Conservation (phyloP, 2,888 invertebrate genomes). For the Siphlonurus alternatus region DNA sequence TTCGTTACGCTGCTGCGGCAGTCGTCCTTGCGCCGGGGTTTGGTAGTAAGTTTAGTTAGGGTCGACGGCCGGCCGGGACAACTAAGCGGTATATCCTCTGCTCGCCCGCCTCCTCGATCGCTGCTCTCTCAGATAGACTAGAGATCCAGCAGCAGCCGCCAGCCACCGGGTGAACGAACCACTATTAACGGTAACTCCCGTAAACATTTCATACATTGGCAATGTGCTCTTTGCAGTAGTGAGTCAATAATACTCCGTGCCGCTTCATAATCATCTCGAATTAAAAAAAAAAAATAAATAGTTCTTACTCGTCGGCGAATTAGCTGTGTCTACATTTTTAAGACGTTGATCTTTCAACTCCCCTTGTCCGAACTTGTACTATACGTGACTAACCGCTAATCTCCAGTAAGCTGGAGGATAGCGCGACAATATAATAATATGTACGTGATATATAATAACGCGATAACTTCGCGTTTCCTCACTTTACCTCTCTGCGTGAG, state of each 20-base stretch:
- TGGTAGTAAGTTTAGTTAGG: background rate
- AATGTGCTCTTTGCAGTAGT: no score
- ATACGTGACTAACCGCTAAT: background rate
- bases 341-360: no score
- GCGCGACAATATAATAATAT: no score
- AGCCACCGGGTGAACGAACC: background rate
- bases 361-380: no score
- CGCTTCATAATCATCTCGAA: no score
- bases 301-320: no score
- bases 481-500: no score
- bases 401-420: no score
- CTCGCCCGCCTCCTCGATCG: background rate
- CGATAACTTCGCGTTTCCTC: no score
- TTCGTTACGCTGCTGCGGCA: background rate
- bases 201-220: background rate
- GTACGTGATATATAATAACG: no score
- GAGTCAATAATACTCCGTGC: no score
- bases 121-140: background rate
- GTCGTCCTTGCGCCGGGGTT: background rate
- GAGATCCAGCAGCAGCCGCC: background rate
- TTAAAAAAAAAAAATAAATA: background rate
- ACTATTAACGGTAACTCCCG: background rate
- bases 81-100: background rate
- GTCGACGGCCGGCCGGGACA: background rate
- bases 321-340: no score